Conservation (phyloP, 2,113 vertebrate genomes). For the Ciconia boyciana region DNA sequence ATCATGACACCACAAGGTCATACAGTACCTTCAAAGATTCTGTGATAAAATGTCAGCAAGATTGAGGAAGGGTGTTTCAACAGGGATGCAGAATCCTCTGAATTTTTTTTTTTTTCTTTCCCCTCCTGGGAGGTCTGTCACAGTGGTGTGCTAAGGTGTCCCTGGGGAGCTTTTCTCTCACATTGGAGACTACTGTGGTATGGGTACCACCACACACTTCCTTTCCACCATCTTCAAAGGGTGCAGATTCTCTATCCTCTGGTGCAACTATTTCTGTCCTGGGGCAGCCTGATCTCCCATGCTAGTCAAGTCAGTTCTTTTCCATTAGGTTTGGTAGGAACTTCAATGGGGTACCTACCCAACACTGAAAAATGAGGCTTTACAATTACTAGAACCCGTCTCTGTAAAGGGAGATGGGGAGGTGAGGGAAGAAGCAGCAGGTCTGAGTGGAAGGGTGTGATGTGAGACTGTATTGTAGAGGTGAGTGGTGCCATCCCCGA, state of each 20-base stretch:
- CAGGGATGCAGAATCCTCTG: background rate
- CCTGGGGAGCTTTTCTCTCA: background rate
- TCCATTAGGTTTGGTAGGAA: background rate
- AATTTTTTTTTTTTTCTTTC: background rate
- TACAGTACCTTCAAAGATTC: background rate
- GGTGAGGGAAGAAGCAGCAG: background rate
- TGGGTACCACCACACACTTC: no score
- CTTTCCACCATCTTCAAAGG: background rate
- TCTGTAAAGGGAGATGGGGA: background rate
- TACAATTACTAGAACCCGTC: background rate
- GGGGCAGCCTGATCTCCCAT: background rate
- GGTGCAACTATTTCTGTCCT: accelerated
- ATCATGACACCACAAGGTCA: background rate
- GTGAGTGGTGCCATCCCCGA: background rate
- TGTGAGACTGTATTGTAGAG: no score
- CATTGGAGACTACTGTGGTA: accelerated
- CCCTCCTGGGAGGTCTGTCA: background rate
- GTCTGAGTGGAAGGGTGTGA: background rate
- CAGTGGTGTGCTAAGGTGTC: background rate
- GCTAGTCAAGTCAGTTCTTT: background rate
- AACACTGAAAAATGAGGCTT: background rate
- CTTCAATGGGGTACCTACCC: background rate
- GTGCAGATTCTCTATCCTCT: background rate
- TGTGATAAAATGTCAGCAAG: background rate
- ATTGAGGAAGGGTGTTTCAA: background rate